Evolutionary conservation across 2,113 vertebrate genomes (phyloP), one percentile per base, ranked within the genome.

Genomic region (Symphodus melops): DNA sequence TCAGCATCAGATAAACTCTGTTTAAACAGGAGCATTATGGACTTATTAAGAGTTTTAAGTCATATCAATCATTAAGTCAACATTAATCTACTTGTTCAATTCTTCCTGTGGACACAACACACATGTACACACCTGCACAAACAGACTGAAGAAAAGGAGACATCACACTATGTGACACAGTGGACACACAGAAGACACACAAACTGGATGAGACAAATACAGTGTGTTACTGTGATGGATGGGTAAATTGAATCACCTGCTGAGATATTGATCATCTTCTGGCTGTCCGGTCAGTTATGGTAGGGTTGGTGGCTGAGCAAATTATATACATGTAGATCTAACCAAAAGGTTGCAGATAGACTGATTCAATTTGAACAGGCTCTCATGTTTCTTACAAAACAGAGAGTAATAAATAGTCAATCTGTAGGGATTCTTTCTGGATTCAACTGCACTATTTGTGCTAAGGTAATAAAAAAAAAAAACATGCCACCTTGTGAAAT

Each of bases 181-280:
- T 62, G 2, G 28, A 76, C 9, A 12, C 21, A 68, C 21, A 69
- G 62, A 58, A 39, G 51, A 33, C 42, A 46, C 19, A n/a, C 28
- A 33, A 4, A 33, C 28, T 33, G 51, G 36, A 48, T 3, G 53
- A n/a, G 23, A 60, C 61, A 53, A 53, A 72, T 59, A 60, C n/a
- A 51, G 21, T 46, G 44, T 77, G 60, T 75, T 62, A 62, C 60
- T 69, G 54, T 64, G 78, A 82, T 44, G 57, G 75, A 72, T 11
- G 28, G 66, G 46, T 56, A 19, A 76, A 72, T 68, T n/a, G 51
- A 72, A 64, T 23, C 57, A 39, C 21, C 54, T 17, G 17, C n/a
- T 65, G n/a, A 25, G 28, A 33, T 57, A 10, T 68, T 68, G 79
- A 56, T 65, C 75, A 82, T 82, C 33, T 7, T 21, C 68, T 59